Base-by-base conservation (phyloP, 2,113 vertebrate genomes). In the Ictalurus punctatus region DNA sequence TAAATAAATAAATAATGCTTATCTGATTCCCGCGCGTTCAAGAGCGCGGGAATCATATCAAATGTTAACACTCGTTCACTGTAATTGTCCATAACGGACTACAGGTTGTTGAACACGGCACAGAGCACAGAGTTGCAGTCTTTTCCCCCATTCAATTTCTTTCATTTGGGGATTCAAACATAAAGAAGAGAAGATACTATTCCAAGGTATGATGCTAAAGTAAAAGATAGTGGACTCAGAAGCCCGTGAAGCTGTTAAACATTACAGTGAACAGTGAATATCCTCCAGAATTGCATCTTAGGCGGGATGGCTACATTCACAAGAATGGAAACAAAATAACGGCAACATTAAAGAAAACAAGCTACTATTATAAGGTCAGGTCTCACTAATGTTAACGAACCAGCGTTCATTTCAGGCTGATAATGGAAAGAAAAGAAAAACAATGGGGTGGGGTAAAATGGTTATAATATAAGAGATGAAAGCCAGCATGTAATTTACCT, bases 401-500 rank as follows among this genome's bases (percentile, higher is more conserved):
- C 37, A 30, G 12, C 4, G 2, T 30, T 6, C 1, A 6, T 16
- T 69, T 30, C 3, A 19, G 16, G 69, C 0, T 73, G 0, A 25
- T 48, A 12, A 58, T 58, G 23, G 27, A 63, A 9, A 63, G 7
- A 8, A 9, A 8, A 1, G 23, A 4, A 65, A 5, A 27, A 65
- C 3, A 27, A 65, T 2, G 6, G 5, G 2, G 2, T 34, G 34
- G 1, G 63, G 12, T 56, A 44, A 23, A 76, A 59, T 54, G 8
- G 80, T 34, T 58, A 44, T 44, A 44, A 44, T 58, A 58, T 40
- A 19, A 25, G 58, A 10, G 6, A n/a, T 12, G 10, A 34, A 9
- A 74, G 23, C 2, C 6, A 61, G 0, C 19, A 37, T 80, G 4
- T 23, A 52, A 67, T 40, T 13, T 92, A 96, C 96, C 96, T 93